These are phyloP conservation scores for Poecilia velifera DNA, from an alignment of 2,797 vertebrate genomes.

Conservation along the genomic window DNA sequence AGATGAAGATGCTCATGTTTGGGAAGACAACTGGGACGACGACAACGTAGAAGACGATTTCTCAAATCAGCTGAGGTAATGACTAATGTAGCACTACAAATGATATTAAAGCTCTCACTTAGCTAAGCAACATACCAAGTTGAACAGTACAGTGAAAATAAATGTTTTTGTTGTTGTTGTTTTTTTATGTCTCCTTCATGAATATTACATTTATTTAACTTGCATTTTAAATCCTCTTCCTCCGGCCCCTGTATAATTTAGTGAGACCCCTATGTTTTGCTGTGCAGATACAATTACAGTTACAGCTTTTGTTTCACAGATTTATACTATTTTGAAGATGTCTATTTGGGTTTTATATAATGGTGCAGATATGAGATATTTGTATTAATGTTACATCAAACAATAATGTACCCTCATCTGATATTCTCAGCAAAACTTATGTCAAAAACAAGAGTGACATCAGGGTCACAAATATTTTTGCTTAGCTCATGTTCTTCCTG, in stretches of 20 bases:
- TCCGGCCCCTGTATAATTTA: not conserved
- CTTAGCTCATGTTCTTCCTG: not conserved
- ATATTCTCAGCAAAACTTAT: not conserved
- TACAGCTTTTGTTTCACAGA: not conserved
- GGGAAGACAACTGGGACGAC: constrained; percentile 99
- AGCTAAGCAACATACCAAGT: not conserved
- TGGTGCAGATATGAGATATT: not conserved
- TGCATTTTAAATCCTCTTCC: not conserved
- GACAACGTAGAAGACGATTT: constrained; percentile 99
- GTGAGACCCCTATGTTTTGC: not conserved
- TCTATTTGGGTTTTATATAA: not conserved
- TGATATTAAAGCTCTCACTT: not conserved
- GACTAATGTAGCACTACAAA: not conserved
- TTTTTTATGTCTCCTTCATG: not conserved
- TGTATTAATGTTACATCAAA: not conserved
- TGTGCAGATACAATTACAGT: not conserved
- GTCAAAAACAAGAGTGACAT: not conserved
- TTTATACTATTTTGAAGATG: not conserved
- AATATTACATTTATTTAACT: not conserved
- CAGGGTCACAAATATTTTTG: not conserved
- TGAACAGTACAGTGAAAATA: not conserved
- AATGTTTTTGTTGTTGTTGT: not conserved
- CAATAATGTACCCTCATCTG: not conserved
- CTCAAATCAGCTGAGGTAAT: constrained; percentile 95
- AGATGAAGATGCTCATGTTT: constrained; percentile 98